phyloP scores from a whole-genome alignment of 1,140 invertebrate genomes.

The Mamestra configurata region DNA sequence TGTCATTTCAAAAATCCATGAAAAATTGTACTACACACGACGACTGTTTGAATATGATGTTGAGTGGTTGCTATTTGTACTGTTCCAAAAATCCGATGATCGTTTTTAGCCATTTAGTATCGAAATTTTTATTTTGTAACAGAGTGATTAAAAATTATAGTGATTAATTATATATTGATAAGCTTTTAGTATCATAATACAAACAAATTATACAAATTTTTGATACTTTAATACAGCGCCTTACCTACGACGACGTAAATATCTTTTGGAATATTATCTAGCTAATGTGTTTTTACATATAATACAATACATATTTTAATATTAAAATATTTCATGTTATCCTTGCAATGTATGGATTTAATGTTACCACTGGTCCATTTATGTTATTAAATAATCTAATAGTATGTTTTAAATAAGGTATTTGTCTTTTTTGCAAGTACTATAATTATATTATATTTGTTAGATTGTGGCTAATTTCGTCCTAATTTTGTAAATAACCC shows the following conservation, averaged over 20 bases:
- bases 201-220: constrained; percentile 53
- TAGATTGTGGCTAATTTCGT: not conserved
- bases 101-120: not conserved
- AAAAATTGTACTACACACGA: too few species aligned
- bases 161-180: not conserved
- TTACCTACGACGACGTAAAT: not conserved
- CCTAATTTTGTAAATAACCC: not conserved
- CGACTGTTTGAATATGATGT: too few species aligned
- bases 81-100: not conserved
- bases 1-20: not conserved
- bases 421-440: not conserved
- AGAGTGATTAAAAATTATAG: not conserved
- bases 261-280: not conserved
- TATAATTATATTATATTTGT: constrained; percentile 9
- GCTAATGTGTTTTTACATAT: not conserved
- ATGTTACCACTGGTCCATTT: not conserved
- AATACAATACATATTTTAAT: constrained; percentile 9
- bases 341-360: not conserved
- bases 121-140: not conserved
- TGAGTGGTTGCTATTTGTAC: too few species aligned
- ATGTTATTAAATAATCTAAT: not conserved
- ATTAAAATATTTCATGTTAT: constrained; percentile 17
- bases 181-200: not conserved
- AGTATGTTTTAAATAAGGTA: not conserved
- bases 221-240: constrained; percentile 15